Evolutionary conservation across 2,888 invertebrate species (phyloP).

Genomic region (Luperina testacea): DNA sequence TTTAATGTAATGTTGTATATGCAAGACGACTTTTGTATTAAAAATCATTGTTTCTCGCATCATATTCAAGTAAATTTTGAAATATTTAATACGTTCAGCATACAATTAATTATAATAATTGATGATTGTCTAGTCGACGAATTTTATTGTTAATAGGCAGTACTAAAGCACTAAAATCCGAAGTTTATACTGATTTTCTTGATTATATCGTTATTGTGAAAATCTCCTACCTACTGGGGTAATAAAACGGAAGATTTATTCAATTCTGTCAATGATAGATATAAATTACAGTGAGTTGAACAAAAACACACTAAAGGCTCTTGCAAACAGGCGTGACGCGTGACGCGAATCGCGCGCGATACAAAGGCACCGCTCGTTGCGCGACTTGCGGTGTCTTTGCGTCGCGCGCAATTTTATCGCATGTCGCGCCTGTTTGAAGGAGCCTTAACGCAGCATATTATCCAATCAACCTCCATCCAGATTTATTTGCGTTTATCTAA

Average conservation of each 20-base stretch:
- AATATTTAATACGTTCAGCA: not conserved
- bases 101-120: not conserved
- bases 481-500: slow-evolving; percentile 55
- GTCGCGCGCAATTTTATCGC: too few species aligned
- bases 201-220: slow-evolving; percentile 5
- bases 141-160: not conserved
- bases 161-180: not conserved
- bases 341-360: too few species aligned
- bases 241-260: slow-evolving; percentile 36
- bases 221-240: not conserved
- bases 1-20: too few species aligned
- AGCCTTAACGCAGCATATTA: slow-evolving; percentile 2
- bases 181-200: slow-evolving; percentile 1
- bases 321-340: too few species aligned
- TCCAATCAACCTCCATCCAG: slow-evolving; percentile 32
- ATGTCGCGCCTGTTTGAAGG: too few species aligned
- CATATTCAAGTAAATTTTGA: not conserved
- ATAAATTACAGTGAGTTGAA: slow-evolving; percentile 29
- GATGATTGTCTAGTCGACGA: not conserved
- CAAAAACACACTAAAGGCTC: slow-evolving; percentile 15
- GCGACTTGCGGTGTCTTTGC: too few species aligned
- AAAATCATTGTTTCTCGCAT: not conserved
- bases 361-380: too few species aligned
- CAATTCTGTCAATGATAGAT: slow-evolving; percentile 25
- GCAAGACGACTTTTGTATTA: not conserved